Conservation (phyloP, 1,140 invertebrate genomes). For the Bombus pyrosoma region DNA sequence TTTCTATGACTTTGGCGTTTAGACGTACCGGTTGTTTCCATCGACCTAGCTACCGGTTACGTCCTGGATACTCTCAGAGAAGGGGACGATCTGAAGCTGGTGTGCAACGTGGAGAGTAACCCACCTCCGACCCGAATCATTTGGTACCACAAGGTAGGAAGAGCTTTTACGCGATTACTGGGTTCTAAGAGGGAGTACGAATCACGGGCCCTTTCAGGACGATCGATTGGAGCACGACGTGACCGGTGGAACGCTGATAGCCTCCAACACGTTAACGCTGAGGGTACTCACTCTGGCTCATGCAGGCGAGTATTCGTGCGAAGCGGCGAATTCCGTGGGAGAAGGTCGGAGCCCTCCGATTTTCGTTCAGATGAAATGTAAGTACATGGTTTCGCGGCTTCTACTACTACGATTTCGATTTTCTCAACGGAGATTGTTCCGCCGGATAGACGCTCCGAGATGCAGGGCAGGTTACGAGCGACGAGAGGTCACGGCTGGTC, state of each 20-base stretch:
- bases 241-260: slow-evolving; percentile 62
- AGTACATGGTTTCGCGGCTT: slow-evolving; percentile 74
- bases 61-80: slow-evolving; percentile 81
- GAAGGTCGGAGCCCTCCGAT: slow-evolving; percentile 86
- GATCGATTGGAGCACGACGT: slow-evolving; percentile 67
- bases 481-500: slow-evolving; percentile 84
- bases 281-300: slow-evolving; percentile 81
- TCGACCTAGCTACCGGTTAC: slow-evolving; percentile 77
- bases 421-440: background rate
- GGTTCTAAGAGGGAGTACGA: background rate
- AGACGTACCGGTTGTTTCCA: slow-evolving; percentile 78
- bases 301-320: slow-evolving; percentile 86
- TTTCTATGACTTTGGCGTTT: background rate
- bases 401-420: accelerated
- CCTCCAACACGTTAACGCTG: slow-evolving; percentile 79
- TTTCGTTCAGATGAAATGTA: slow-evolving; percentile 86
- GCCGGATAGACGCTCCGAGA: slow-evolving; percentile 84
- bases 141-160: slow-evolving; percentile 85
- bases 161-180: background rate
- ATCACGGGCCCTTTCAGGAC: slow-evolving; percentile 53
- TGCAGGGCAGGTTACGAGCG: slow-evolving; percentile 84
- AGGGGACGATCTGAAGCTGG: slow-evolving; percentile 84
- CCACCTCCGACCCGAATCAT: slow-evolving; percentile 82
- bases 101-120: slow-evolving; percentile 84
- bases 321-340: slow-evolving; percentile 87